phyloP scores from a whole-genome alignment of 2,797 vertebrate genomes.

The Liparis tanakae region DNA sequence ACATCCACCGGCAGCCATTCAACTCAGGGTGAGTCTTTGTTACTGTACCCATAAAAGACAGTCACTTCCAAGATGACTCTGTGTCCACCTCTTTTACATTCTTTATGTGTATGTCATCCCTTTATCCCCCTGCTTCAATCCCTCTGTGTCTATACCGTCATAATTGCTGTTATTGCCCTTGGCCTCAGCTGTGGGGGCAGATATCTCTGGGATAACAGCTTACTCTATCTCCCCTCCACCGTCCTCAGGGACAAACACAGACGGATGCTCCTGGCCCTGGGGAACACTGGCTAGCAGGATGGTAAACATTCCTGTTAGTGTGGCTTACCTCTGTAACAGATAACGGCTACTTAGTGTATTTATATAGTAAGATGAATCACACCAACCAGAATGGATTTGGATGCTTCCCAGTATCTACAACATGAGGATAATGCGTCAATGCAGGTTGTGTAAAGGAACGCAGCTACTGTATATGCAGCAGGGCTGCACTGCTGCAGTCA shows the following conservation, averaged over 20 bases:
- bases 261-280: slow-evolving; percentile 51
- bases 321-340: slow-evolving; percentile 48
- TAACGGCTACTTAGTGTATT: slow-evolving; percentile 49
- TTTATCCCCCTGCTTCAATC: slow-evolving; percentile 17
- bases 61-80: slow-evolving; percentile 19
- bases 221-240: slow-evolving; percentile 35
- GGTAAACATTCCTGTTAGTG: slow-evolving; percentile 50
- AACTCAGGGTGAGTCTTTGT: slow-evolving; percentile 18
- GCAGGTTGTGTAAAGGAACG: slow-evolving; percentile 47
- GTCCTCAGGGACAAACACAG: slow-evolving; percentile 65
- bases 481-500: slow-evolving; percentile 33
- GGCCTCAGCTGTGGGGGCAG: slow-evolving; percentile 61
- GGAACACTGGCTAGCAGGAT: slow-evolving; percentile 54
- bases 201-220: slow-evolving; percentile 62
- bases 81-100: slow-evolving; percentile 14
- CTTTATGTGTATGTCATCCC: slow-evolving; percentile 23
- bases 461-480: slow-evolving; percentile 29
- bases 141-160: slow-evolving; percentile 29
- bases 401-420: slow-evolving; percentile 39
- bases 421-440: slow-evolving; percentile 34
- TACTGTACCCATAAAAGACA: slow-evolving; percentile 17
- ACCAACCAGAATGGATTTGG: slow-evolving; percentile 41
- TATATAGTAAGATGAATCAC: slow-evolving; percentile 47
- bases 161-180: slow-evolving; percentile 55
- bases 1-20: slow-evolving; percentile 22